Conservation (phyloP, 2,888 invertebrate species). For the Catocala fraxini region DNA sequence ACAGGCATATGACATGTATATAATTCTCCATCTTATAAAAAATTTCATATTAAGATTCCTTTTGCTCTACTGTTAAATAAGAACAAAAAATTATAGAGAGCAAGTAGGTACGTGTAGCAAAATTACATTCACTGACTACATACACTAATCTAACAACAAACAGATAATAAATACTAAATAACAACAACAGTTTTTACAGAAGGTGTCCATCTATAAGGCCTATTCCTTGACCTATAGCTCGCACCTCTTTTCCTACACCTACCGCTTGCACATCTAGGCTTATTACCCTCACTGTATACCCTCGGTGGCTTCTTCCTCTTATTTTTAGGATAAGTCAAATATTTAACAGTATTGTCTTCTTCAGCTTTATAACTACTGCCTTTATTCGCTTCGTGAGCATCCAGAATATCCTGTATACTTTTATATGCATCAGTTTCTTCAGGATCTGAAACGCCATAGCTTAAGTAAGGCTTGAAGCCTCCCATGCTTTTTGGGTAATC, state of each 20-base stretch:
- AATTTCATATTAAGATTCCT: too few species aligned
- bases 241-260: conserved; percentile 69
- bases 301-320: conserved; percentile 58
- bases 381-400: conserved; percentile 74
- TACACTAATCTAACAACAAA: background rate
- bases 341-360: conserved; percentile 54
- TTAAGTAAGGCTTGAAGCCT: conserved; percentile 61
- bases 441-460: conserved; percentile 47
- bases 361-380: conserved; percentile 44
- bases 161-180: conserved; percentile 19
- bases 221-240: conserved; percentile 56
- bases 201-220: conserved; percentile 68
- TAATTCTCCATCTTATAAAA: too few species aligned
- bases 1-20: too few species aligned
- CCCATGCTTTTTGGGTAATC: conserved; percentile 51
- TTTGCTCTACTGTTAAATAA: too few species aligned
- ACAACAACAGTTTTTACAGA: conserved; percentile 53
- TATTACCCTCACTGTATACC: conserved; percentile 43
- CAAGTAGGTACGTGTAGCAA: too few species aligned
- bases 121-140: background rate
- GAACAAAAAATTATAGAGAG: too few species aligned
- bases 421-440: conserved; percentile 68
- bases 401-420: conserved; percentile 76
- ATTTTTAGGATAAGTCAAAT: conserved; percentile 55
- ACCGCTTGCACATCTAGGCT: conserved; percentile 63